A percentile compares a stretch with the other conserved stretches of the same genome.
Evolutionary conservation across 2,888 invertebrate species (phyloP).

Genomic region (Amorpha juglandis): DNA sequence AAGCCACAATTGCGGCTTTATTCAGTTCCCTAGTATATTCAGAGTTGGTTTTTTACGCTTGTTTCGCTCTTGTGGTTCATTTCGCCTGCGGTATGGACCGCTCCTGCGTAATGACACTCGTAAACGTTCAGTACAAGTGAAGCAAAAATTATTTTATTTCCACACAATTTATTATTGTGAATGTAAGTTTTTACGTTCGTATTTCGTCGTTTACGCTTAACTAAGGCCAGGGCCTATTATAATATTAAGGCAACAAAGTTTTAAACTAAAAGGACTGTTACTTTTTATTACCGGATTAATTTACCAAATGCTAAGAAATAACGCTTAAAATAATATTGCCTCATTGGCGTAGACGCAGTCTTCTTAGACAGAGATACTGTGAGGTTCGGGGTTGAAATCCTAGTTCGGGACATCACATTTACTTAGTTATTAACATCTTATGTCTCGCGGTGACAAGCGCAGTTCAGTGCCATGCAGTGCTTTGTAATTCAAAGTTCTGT

Average conservation of each 20-base stretch:
- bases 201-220: not conserved
- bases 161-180: constrained; percentile 29
- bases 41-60: constrained; percentile 9
- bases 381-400: no score
- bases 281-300: no score
- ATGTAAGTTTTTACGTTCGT: constrained; percentile 6
- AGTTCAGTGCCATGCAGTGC: no score
- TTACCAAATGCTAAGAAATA: no score
- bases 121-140: constrained; percentile 31
- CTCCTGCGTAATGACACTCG: constrained; percentile 19
- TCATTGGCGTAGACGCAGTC: no score
- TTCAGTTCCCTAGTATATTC: constrained; percentile 7
- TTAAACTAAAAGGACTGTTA: not conserved
- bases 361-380: no score
- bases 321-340: no score
- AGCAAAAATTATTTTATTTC: constrained; percentile 29
- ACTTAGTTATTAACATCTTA: no score
- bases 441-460: no score
- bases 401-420: no score
- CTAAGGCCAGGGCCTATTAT: not conserved
- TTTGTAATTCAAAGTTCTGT: no score
- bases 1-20: constrained; percentile 20
- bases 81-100: constrained; percentile 25
- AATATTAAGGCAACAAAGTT: not conserved
- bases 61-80: constrained; percentile 26